Percentiles rank a stretch among this genome's conserved stretches.
Conservation (phyloP, 1,140 invertebrate species). For the Stenopsyche tienmushanensis region DNA sequence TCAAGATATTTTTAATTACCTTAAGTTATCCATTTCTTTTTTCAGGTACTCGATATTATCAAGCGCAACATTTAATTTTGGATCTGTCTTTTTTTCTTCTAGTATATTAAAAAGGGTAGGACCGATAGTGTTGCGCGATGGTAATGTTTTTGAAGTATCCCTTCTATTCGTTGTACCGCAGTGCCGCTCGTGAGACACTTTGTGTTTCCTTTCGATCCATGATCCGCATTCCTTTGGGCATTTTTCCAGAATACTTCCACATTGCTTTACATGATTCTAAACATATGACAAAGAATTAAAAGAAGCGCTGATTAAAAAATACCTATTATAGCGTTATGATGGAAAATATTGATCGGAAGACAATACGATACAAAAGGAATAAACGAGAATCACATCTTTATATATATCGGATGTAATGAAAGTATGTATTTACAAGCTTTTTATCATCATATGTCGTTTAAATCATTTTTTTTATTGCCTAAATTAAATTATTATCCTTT, state of each 20-base stretch:
- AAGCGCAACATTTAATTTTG: background rate
- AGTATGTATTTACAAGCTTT: no score
- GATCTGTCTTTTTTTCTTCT: constrained; percentile 6
- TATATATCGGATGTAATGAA: no score
- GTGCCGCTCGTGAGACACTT: constrained; percentile 56
- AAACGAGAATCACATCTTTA: no score
- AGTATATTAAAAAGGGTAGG: constrained; percentile 24
- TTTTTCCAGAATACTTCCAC: constrained; percentile 66
- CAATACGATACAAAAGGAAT: no score
- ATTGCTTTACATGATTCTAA: constrained; percentile 64
- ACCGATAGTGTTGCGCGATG: background rate
- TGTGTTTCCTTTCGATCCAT: constrained; percentile 63
- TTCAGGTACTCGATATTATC: constrained; percentile 9
- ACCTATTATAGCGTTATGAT: no score
- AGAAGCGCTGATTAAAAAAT: background rate
- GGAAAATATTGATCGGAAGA: no score
- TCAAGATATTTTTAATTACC: no score
- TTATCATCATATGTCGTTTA: no score
- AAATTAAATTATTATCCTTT: no score
- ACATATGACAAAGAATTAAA: constrained; percentile 38
- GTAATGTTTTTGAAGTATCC: background rate
- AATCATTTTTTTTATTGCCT: no score
- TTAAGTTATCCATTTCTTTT: constrained; percentile 3
- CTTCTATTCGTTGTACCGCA: background rate
- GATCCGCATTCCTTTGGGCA: constrained; percentile 65